A percentile compares a stretch with the other conserved stretches of the same genome.
phyloP scores from a whole-genome alignment of 2,888 invertebrate genomes.

The Xanthia icteritia region DNA sequence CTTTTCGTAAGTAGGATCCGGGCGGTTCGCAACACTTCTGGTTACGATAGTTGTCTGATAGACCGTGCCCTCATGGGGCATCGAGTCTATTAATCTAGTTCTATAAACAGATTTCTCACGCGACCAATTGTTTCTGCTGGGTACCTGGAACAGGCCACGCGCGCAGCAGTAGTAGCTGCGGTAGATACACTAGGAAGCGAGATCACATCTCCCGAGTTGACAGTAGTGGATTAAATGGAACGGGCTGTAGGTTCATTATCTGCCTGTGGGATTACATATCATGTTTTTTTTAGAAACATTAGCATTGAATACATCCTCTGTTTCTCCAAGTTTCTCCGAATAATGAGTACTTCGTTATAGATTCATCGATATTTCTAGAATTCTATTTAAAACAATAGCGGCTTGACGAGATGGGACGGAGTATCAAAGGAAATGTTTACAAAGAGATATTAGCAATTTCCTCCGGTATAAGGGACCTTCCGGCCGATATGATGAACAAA shows the following conservation, averaged over 20 bases:
- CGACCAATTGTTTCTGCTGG: constrained; percentile 14
- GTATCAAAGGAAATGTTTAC: constrained; percentile 52
- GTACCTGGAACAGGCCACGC: constrained; percentile 16
- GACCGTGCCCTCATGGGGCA: constrained; percentile 38
- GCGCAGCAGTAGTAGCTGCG: background rate
- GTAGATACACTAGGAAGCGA: constrained; percentile 9
- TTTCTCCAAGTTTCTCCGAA: background rate
- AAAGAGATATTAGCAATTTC: constrained; percentile 59
- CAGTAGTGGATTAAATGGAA: background rate
- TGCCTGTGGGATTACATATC: too few species aligned
- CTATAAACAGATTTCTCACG: constrained; percentile 39
- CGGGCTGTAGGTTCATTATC: background rate
- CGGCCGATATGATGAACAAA: constrained; percentile 49
- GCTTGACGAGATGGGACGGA: constrained; percentile 18
- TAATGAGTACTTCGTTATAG: background rate
- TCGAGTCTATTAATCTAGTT: constrained; percentile 14
- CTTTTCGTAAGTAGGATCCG: constrained; percentile 32
- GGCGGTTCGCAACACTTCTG: constrained; percentile 13
- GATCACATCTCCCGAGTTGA: background rate
- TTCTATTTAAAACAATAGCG: constrained; percentile 26
- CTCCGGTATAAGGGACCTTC: constrained; percentile 34
- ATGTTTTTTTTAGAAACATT: background rate
- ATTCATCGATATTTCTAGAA: constrained; percentile 7
- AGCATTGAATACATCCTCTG: background rate
- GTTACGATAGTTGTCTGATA: constrained; percentile 20